Evolutionary conservation across 2,113 vertebrate species (phyloP), one percentile per base, ranked within the genome.

Genomic region (Plestiodon gilberti): DNA sequence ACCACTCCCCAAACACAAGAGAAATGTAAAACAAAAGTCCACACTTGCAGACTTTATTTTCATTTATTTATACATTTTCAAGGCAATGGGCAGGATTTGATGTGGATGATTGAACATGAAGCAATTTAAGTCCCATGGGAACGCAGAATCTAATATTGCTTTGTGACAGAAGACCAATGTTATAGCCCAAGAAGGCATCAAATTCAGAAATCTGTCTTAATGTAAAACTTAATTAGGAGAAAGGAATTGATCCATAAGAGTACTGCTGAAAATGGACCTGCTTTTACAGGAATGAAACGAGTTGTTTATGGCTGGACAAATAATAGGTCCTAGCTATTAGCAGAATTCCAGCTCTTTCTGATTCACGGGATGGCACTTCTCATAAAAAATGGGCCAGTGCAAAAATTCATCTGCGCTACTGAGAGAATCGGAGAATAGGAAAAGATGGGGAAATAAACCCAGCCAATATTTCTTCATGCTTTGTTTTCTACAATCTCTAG

Each of bases 311-410:
- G 14, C 70, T 81, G 48, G 70, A 81, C 87, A 89, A 85, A 77
- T 81, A 35, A 59, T 61, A 71, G 40, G 38, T 65, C 73, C 17
- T 11, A 71, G 64, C 65, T 78, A 55, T 83, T 81, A 86, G 59
- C 83, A 91, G 82, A 79, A 87, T 85, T 91, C 80, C 90, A 90
- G 11, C 67, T 91, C 64, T 52, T 80, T 28, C 18, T 89, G 89
- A 90, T 91, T 89, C 85, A 92, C 74, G 65, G 28, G 78, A 75
- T 69, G 85, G 0, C 13, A 4, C 43, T 89, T 69, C 43, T 84
- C 17, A 85, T 89, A 92, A 91, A 57, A 91, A 81, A 77, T 1
- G 81, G 88, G 30, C 65, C 85, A n/a, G 48, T 81, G 71, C 78
- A 59, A 81, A 84, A 86, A 76, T 55, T 2, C 22, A 82, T 40